Evolutionary conservation across 2,113 vertebrate species (phyloP), one percentile per base, ranked within the genome.

Genomic region (Nothobranchius kuhntae): DNA sequence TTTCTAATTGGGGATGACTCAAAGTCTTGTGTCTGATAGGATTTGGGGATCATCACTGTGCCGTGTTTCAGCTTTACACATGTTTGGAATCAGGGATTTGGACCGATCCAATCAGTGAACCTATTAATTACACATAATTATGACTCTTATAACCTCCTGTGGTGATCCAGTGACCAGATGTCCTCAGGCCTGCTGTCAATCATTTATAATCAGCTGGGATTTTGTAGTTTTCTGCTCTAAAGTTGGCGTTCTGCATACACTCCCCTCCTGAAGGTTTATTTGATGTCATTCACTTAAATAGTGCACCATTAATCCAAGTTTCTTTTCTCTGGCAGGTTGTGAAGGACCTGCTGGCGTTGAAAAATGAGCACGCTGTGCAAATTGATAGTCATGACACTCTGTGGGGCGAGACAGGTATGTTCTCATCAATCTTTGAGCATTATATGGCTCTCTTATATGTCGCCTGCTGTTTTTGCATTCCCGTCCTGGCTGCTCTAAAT

Each of bases 331-430:
- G 91, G 72, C 92, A 99, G 98, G 96, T 98, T 89, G 94, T 98
- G 90, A 91, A 73, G 75, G 92, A 93, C 85, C 91, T 98, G 91
- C 84, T 98, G 90, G 82, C 86, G 14, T 74, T 93, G 73, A 93
- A 89, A 84, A 93, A 94, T 86, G 95, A 96, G 60, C 90, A 92
- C 9, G 89, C 83, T 45, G 80, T 96, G 83, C 95, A 97, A 79
- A 92, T 98, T 92, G 95, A 98, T 84, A 94, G 92, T 84, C 95
- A 94, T 30, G 98, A 99, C 90, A 93, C 93, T 14, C 89, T 98
- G 82, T 99, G 98, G 98, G 98, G 98, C 93, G 98, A 98, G 93
- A 98, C 96, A 95, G 97, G 98, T 98, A 98, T 79, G 89, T 85
- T 75, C 77, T 68, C 81, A 84, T 82, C 84, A 72, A 74, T 80